phyloP scores from a whole-genome alignment of 2,888 invertebrate genomes.

The Acanthoscelides obtectus region DNA sequence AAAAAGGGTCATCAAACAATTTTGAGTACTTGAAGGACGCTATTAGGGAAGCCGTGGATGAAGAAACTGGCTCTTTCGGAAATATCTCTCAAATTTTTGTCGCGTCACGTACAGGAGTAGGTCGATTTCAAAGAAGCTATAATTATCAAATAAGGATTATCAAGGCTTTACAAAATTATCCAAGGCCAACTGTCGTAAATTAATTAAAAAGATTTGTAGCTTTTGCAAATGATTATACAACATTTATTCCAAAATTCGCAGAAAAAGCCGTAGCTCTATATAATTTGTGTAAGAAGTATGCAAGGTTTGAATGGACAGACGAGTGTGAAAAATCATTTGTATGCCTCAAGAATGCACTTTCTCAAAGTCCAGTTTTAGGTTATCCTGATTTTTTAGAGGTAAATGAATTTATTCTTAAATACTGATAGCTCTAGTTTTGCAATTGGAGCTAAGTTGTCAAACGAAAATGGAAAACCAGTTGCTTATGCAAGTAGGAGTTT shows the following conservation, averaged over 20 bases:
- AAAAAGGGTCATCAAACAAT: conserved; percentile 19
- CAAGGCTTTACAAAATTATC: too few species aligned
- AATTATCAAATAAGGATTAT: too few species aligned
- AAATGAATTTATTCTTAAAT: conserved; percentile 20
- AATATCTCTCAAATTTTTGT: neutral
- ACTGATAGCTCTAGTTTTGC: conserved; percentile 28
- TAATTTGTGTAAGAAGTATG: neutral
- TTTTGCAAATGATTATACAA: conserved; percentile 21
- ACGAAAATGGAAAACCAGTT: conserved; percentile 33
- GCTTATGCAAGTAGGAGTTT: conserved; percentile 32
- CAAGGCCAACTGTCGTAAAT: too few species aligned
- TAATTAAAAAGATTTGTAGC: conserved; percentile 22
- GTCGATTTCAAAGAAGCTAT: too few species aligned
- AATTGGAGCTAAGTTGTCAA: conserved; percentile 28
- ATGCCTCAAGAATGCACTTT: neutral
- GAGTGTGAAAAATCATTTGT: conserved; percentile 8
- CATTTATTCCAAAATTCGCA: conserved; percentile 3
- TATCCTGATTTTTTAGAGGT: conserved; percentile 6
- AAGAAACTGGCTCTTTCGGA: neutral
- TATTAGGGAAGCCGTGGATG: conserved; percentile 6
- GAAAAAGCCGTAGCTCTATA: conserved; percentile 2
- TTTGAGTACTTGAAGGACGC: conserved; percentile 11
- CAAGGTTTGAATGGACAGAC: conserved; percentile 7
- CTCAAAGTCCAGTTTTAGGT: neutral
- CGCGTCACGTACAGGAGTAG: too few species aligned